Percentiles rank a stretch among this genome's conserved stretches.
phyloP scores from a whole-genome alignment of 2,113 vertebrate species.

The Callopanchax toddi region DNA sequence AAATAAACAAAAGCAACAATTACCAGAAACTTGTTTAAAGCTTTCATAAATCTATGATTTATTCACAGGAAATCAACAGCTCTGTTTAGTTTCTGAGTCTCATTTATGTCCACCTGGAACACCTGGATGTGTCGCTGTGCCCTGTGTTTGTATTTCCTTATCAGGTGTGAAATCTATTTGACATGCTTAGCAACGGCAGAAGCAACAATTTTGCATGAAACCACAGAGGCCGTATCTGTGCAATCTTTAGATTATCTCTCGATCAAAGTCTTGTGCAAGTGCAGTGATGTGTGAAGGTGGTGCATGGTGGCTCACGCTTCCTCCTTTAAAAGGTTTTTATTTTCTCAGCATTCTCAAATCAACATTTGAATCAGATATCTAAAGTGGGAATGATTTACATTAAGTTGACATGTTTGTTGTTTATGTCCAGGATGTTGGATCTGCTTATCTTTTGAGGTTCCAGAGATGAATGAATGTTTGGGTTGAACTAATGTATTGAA shows the following conservation, averaged over 20 bases:
- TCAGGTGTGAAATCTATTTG: slow-evolving; percentile 19
- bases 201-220: slow-evolving; percentile 33
- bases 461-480: too few species aligned
- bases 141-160: background rate
- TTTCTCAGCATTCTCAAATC: too few species aligned
- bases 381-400: too few species aligned
- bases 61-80: too few species aligned
- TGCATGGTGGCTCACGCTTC: background rate
- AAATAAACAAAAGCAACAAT: background rate
- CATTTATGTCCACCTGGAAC: background rate
- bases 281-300: slow-evolving; percentile 26
- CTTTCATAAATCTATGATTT: too few species aligned
- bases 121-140: too few species aligned
- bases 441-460: background rate
- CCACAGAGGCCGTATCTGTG: slow-evolving; percentile 22
- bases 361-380: too few species aligned
- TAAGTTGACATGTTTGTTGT: too few species aligned
- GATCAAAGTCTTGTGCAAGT: slow-evolving; percentile 8
- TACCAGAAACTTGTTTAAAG: background rate
- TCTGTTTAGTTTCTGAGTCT: background rate
- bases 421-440: too few species aligned
- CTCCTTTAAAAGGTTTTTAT: background rate
- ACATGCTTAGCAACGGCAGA: slow-evolving; percentile 1
- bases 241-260: background rate
- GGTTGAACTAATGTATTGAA: too few species aligned